Percentiles rank a stretch among this genome's conserved stretches.
phyloP scores from a whole-genome alignment of 2,113 vertebrate species.

The Sprattus sprattus region DNA sequence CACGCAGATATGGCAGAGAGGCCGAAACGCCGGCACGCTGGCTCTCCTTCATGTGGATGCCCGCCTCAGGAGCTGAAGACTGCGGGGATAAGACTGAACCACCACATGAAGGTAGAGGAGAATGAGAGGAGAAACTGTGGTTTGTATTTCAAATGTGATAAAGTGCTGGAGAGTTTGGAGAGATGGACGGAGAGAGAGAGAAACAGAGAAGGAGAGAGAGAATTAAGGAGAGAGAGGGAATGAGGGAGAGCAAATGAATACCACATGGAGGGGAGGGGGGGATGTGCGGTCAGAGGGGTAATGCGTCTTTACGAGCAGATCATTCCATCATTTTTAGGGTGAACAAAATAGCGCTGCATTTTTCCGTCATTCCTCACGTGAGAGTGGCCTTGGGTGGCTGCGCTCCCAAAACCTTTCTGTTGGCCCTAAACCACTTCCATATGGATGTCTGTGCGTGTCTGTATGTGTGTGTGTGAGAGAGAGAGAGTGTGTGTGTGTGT shows the following conservation, averaged over 20 bases:
- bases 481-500: background rate
- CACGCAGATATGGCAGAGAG: background rate
- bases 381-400: conserved; percentile 55
- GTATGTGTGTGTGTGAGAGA: background rate
- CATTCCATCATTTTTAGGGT: conserved; percentile 53
- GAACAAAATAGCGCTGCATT: conserved; percentile 48
- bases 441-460: conserved; percentile 44
- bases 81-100: background rate
- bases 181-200: conserved; percentile 22
- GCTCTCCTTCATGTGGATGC: conserved; percentile 9
- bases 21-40: background rate
- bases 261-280: conserved; percentile 48
- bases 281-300: conserved; percentile 51
- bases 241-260: conserved; percentile 40
- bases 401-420: conserved; percentile 29
- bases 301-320: conserved; percentile 54
- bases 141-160: background rate
- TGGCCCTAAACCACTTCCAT: conserved; percentile 62
- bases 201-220: conserved; percentile 38
- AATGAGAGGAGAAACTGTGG: background rate
- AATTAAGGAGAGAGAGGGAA: background rate
- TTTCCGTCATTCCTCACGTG: conserved; percentile 40
- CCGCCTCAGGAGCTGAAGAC: background rate
- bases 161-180: conserved; percentile 1
- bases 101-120: background rate